Conservation (phyloP, 2,113 vertebrate genomes). For the Ramphastos sulfuratus region DNA sequence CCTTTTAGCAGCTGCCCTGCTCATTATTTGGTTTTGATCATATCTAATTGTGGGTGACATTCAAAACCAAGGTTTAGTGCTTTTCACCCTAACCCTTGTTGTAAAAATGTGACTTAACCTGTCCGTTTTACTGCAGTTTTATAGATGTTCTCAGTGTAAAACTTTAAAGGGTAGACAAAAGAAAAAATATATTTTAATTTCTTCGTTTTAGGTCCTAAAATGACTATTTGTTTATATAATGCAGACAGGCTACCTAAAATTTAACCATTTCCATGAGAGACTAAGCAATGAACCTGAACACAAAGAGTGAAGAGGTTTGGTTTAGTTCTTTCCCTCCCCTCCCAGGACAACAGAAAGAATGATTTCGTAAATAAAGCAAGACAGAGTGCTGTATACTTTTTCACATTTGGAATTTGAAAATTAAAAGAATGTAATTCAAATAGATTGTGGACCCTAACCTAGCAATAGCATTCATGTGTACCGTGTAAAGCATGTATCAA, state of each 20-base stretch:
- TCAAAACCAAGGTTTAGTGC: neutral
- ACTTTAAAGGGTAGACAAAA: neutral
- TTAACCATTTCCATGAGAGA: neutral
- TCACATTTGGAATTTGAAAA: neutral
- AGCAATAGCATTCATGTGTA: neutral
- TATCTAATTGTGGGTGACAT: conserved; percentile 41
- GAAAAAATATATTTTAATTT: neutral
- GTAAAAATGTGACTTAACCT: conserved; percentile 18
- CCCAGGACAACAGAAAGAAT: neutral
- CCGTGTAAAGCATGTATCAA: neutral
- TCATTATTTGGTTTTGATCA: conserved; percentile 63
- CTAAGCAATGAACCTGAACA: neutral
- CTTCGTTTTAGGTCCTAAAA: neutral
- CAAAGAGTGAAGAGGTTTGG: neutral
- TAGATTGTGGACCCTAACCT: neutral
- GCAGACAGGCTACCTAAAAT: neutral
- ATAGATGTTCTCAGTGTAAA: neutral
- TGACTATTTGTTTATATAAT: neutral
- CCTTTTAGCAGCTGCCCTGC: conserved; percentile 45
- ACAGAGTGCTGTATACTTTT: neutral
- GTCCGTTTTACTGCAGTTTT: conserved; percentile 24
- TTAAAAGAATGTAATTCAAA: neutral
- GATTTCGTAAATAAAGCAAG: neutral
- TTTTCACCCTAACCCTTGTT: conserved; percentile 20
- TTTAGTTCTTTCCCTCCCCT: neutral